phyloP scores from a whole-genome alignment of 2,888 invertebrate species.

The Dysmachus trigonus region DNA sequence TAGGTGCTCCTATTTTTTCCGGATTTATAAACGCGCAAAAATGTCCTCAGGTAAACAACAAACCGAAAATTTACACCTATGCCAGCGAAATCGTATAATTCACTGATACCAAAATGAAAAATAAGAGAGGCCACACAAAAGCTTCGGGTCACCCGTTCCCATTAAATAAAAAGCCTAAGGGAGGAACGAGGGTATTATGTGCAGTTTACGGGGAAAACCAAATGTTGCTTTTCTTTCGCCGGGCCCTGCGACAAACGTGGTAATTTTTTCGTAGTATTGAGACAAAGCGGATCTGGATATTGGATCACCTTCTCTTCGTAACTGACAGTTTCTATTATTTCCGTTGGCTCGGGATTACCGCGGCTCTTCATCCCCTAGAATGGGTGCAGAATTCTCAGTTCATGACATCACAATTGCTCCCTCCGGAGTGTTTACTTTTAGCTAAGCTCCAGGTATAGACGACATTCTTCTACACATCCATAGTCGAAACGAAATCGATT shows the following conservation, averaged over 20 bases:
- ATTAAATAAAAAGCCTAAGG: slow-evolving; percentile 5
- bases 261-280: slow-evolving; percentile 15
- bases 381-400: neutral
- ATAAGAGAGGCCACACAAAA: neutral
- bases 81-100: neutral
- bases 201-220: neutral
- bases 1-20: neutral
- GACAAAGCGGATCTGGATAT: slow-evolving; percentile 7
- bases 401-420: slow-evolving; percentile 25
- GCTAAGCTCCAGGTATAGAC: neutral
- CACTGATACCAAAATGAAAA: neutral
- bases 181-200: neutral
- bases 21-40: neutral
- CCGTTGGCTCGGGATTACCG: slow-evolving; percentile 8
- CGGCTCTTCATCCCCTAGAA: neutral
- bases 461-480: neutral
- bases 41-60: neutral
- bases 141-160: neutral
- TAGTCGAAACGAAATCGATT: slow-evolving; percentile 22
- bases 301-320: slow-evolving; percentile 19
- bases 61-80: slow-evolving; percentile 3
- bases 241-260: neutral
- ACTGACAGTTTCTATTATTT: slow-evolving; percentile 38
- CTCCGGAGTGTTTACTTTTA: slow-evolving; percentile 16
- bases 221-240: neutral